A percentile compares a stretch with the other conserved stretches of the same genome.
phyloP scores from a whole-genome alignment of 2,888 invertebrate genomes.

The Tachina grossa region DNA sequence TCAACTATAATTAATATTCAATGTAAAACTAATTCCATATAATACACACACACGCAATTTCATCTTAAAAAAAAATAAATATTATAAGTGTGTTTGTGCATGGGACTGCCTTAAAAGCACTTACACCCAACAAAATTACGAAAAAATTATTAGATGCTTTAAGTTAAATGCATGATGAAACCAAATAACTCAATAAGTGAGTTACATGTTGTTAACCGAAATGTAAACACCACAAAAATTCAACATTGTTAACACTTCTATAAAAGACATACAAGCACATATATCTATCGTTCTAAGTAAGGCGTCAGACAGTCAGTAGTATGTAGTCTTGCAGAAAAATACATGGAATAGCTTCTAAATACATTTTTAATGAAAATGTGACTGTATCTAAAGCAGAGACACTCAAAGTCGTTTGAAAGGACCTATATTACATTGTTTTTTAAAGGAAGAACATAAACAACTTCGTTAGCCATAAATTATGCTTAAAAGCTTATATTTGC shows the following conservation, averaged over 20 bases:
- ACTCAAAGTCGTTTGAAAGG: neutral
- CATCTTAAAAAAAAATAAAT: neutral
- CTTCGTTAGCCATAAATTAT: too few species aligned
- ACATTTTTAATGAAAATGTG: constrained; percentile 69
- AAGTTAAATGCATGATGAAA: constrained; percentile 63
- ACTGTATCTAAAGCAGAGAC: neutral
- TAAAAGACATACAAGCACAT: constrained; percentile 14
- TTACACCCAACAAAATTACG: constrained; percentile 29
- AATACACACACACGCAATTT: neutral
- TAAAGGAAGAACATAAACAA: too few species aligned
- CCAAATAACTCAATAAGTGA: constrained; percentile 76
- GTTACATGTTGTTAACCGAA: constrained; percentile 77
- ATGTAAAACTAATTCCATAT: constrained; percentile 46
- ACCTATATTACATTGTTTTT: neutral
- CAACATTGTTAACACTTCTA: constrained; percentile 65
- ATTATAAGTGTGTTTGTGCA: neutral
- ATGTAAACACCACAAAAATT: constrained; percentile 75
- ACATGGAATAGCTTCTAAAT: constrained; percentile 55
- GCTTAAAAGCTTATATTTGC: too few species aligned
- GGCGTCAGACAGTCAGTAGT: neutral
- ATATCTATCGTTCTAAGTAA: neutral
- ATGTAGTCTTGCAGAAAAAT: constrained; percentile 26
- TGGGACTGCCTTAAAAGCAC: neutral
- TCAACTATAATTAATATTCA: constrained; percentile 55
- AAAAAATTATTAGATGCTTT: constrained; percentile 28